Conservation (phyloP, 1,140 invertebrate species). For the Drosophila oshimai region DNA sequence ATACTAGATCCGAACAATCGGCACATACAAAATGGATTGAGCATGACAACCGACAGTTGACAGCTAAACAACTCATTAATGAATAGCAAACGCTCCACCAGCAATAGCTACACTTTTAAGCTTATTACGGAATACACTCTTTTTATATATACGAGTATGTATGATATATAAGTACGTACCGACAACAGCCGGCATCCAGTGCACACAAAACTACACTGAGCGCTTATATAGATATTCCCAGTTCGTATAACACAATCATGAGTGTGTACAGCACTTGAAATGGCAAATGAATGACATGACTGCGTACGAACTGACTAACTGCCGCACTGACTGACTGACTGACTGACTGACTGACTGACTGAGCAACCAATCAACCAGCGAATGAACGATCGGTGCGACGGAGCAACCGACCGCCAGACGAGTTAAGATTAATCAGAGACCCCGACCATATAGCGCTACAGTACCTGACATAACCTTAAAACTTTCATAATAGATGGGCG, state of each 20-base stretch:
- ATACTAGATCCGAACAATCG: constrained; percentile 21
- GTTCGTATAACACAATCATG: constrained; percentile 35
- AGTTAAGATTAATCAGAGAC: constrained; percentile 78
- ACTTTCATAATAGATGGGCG: neutral
- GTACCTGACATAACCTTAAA: constrained; percentile 6
- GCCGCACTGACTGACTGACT: constrained; percentile 13
- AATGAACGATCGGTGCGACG: constrained; percentile 23
- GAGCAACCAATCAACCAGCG: constrained; percentile 22
- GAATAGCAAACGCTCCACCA: constrained; percentile 57
- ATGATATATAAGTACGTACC: constrained; percentile 1
- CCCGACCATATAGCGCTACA: constrained; percentile 40
- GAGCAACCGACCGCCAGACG: constrained; percentile 35
- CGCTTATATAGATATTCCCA: constrained; percentile 7
- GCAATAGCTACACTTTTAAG: constrained; percentile 60
- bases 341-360: constrained; percentile 16
- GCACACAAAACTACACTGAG: constrained; percentile 33
- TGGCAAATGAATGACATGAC: constrained; percentile 76
- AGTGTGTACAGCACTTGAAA: constrained; percentile 75
- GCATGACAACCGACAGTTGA: constrained; percentile 60
- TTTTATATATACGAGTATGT: constrained; percentile 12
- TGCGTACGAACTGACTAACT: constrained; percentile 55
- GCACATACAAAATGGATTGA: constrained; percentile 49
- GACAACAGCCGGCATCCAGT: constrained; percentile 24
- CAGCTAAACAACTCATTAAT: constrained; percentile 77
- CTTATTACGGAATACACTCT: constrained; percentile 62